phyloP scores from a whole-genome alignment of 2,797 vertebrate species.

The Bufotes viridis region DNA sequence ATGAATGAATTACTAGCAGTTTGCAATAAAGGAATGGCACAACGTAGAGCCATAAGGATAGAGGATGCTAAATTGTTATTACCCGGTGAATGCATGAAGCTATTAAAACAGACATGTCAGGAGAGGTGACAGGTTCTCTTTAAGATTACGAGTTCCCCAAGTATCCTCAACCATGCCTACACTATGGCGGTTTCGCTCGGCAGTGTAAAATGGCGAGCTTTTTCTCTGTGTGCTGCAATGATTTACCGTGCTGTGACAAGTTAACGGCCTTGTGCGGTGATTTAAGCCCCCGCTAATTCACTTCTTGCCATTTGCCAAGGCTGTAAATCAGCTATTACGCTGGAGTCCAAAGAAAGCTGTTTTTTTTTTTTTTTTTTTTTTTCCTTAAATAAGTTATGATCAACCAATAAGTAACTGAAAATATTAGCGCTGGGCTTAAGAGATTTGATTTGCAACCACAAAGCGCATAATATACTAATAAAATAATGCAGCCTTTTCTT shows the following conservation, averaged over 20 bases:
- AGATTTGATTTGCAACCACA: background rate
- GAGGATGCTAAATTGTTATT: too few species aligned
- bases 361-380: too few species aligned
- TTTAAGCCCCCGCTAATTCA: conserved; percentile 11
- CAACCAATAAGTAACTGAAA: background rate
- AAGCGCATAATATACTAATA: background rate
- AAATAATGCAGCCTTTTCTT: background rate
- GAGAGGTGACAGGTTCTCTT: background rate
- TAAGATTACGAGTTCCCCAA: background rate
- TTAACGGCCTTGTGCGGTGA: conserved; percentile 28
- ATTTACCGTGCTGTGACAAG: conserved; percentile 31
- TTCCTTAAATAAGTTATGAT: background rate
- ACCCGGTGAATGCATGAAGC: too few species aligned
- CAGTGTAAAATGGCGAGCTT: background rate
- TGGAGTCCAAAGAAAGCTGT: background rate
- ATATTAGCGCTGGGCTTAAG: background rate
- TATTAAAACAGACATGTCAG: too few species aligned
- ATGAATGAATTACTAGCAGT: too few species aligned
- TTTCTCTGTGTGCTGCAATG: background rate
- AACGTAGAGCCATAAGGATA: too few species aligned
- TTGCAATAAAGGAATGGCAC: too few species aligned
- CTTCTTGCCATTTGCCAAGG: background rate
- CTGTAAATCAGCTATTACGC: background rate
- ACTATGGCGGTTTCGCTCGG: too few species aligned
- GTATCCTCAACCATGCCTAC: background rate